These are phyloP conservation scores for Heliothis virescens DNA, from an alignment of 1,140 invertebrate species.

Conservation along the genomic window DNA sequence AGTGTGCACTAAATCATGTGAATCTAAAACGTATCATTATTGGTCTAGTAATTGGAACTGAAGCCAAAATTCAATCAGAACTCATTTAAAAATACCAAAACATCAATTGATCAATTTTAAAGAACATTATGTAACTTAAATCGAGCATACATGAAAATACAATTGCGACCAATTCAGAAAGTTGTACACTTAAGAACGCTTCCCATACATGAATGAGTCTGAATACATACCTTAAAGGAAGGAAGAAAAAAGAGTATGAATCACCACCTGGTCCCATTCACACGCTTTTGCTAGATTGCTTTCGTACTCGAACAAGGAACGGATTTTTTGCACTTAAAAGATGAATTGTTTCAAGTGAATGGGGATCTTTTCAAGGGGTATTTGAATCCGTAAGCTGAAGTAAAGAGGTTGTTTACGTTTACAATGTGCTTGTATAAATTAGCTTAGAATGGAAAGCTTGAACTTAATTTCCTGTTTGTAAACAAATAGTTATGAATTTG, in stretches of 20 bases:
- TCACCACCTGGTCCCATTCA: slow-evolving; percentile 69
- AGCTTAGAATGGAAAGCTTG: no score
- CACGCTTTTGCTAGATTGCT: slow-evolving; percentile 74
- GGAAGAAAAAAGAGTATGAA: slow-evolving; percentile 34
- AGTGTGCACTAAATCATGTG: no score
- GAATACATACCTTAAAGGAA: slow-evolving; percentile 37
- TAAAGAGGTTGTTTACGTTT: background rate
- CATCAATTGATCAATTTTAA: no score
- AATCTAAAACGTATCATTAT: no score
- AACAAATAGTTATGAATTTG: no score
- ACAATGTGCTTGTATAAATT: background rate
- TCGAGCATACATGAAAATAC: background rate
- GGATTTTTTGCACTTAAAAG: slow-evolving; percentile 63
- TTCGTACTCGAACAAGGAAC: slow-evolving; percentile 68
- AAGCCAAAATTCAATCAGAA: no score
- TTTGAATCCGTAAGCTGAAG: slow-evolving; percentile 46
- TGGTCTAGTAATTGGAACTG: no score
- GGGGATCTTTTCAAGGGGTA: slow-evolving; percentile 39
- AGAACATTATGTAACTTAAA: background rate
- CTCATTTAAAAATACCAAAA: no score
- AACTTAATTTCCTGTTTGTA: no score
- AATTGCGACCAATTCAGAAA: background rate
- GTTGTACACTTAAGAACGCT: slow-evolving; percentile 25
- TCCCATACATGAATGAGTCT: slow-evolving; percentile 30
- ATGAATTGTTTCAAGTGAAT: slow-evolving; percentile 62